A percentile compares a stretch with the other conserved stretches of the same genome.
These are phyloP conservation scores for Harlomillsia oculata DNA, from an alignment of 1,140 invertebrate genomes.

Conservation along the genomic window DNA sequence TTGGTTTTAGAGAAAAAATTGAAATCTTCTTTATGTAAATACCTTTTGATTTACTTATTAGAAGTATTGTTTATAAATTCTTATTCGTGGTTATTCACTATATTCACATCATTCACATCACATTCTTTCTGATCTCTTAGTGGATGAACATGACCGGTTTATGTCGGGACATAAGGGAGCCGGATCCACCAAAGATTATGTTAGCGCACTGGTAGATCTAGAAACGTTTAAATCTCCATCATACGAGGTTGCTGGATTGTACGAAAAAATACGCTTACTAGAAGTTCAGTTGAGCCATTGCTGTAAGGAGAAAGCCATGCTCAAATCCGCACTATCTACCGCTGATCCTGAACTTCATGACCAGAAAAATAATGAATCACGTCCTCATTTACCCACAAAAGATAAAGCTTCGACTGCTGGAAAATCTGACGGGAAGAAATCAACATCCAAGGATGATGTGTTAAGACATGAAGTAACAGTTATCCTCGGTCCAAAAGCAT, in stretches of 20 bases:
- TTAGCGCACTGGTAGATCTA: neutral
- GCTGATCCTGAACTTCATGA: too few species aligned
- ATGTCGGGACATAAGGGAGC: conserved; percentile 7
- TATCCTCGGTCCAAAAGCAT: too few species aligned
- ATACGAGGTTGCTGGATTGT: conserved; percentile 10
- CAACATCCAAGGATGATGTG: too few species aligned
- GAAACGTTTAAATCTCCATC: conserved; percentile 10
- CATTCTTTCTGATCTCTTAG: neutral
- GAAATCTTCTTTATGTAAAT: conserved; percentile 25
- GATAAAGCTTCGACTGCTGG: too few species aligned
- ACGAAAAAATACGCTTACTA: conserved; percentile 26
- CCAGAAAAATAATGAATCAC: too few species aligned
- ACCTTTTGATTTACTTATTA: neutral
- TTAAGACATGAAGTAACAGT: too few species aligned
- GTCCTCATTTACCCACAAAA: too few species aligned
- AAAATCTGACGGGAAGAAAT: too few species aligned
- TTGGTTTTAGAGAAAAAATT: conserved; percentile 29
- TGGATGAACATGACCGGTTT: conserved; percentile 22
- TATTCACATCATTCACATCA: neutral
- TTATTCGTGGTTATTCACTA: neutral
- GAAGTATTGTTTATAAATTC: neutral
- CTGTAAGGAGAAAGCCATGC: conserved; percentile 32
- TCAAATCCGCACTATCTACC: too few species aligned
- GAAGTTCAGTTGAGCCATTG: conserved; percentile 32
- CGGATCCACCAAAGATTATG: neutral